These are phyloP conservation scores for Falco cherrug DNA, from an alignment of 2,797 vertebrate species.

Conservation along the genomic window DNA sequence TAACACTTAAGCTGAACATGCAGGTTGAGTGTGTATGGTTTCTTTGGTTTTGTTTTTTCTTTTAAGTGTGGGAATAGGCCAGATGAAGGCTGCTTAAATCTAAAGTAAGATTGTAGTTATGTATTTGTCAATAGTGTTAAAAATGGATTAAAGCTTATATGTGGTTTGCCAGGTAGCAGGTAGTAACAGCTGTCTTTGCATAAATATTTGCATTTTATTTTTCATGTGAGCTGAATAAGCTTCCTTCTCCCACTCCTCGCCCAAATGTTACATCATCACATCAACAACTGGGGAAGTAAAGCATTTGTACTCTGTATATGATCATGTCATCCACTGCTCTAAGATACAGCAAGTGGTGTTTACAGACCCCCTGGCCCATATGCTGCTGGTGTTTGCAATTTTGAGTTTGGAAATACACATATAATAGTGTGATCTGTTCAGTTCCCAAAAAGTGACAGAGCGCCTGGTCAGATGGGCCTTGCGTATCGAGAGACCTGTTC, in stretches of 20 bases:
- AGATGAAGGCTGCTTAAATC: neutral
- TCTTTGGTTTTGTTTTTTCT: neutral
- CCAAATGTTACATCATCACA: neutral
- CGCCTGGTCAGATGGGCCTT: neutral
- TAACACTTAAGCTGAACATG: neutral
- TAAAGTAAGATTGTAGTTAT: neutral
- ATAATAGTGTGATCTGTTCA: no score
- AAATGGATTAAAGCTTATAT: neutral
- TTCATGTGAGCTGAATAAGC: neutral
- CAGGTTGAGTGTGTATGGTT: neutral
- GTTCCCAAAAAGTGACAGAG: neutral
- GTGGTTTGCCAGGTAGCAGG: neutral
- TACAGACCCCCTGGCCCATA: neutral
- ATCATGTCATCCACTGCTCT: neutral
- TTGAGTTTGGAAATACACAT: neutral
- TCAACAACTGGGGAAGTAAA: neutral
- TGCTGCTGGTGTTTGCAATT: neutral
- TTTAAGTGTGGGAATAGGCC: neutral
- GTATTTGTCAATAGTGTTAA: neutral
- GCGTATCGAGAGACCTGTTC: fast-evolving
- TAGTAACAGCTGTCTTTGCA: neutral
- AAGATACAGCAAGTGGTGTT: neutral
- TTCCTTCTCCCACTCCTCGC: neutral
- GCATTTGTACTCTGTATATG: neutral
- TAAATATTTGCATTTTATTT: neutral